Percentiles rank a stretch among this genome's conserved stretches.
These are phyloP conservation scores for Odontocolon sp. DNA, from an alignment of 2,888 invertebrate genomes.

Conservation along the genomic window DNA sequence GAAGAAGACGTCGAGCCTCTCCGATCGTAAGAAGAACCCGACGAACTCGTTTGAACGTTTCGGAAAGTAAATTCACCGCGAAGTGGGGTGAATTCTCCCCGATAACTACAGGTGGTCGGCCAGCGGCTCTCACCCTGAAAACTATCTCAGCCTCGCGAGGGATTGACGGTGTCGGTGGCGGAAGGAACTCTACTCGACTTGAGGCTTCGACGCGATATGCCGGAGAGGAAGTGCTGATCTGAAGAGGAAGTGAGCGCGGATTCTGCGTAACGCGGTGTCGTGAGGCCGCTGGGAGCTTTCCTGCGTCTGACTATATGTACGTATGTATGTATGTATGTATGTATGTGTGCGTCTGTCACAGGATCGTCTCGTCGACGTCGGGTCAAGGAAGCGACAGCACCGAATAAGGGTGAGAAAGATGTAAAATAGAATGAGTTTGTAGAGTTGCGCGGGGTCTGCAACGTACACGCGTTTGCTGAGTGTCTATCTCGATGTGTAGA, in stretches of 20 bases:
- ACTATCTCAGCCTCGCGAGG: conserved; percentile 30
- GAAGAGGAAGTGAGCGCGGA: conserved; percentile 55
- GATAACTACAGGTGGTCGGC: conserved; percentile 78
- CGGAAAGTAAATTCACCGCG: conserved; percentile 14
- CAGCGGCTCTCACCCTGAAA: conserved; percentile 66
- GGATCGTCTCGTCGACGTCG: conserved; percentile 43
- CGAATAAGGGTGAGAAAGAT: conserved; percentile 26
- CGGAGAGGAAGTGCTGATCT: conserved; percentile 52
- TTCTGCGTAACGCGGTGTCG: conserved; percentile 53
- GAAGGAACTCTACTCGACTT: conserved; percentile 15
- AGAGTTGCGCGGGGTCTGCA: conserved; percentile 38
- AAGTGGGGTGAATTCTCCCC: conserved; percentile 42
- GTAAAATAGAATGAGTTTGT: conserved; percentile 19
- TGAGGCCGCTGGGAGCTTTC: conserved; percentile 2
- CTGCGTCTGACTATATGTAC: conserved; percentile 2
- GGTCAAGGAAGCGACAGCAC: conserved; percentile 37
- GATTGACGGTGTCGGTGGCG: conserved; percentile 13
- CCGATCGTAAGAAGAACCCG: conserved; percentile 8
- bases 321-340: not conserved
- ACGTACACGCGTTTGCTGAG: too few species aligned
- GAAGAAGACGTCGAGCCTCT: conserved; percentile 7
- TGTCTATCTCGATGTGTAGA: conserved; percentile 36
- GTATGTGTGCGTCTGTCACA: conserved; percentile 25
- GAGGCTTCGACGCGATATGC: conserved; percentile 52
- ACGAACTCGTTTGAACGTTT: conserved; percentile 8